Base-by-base conservation (phyloP, 2,797 vertebrate genomes). In the Choloepus didactylus region DNA sequence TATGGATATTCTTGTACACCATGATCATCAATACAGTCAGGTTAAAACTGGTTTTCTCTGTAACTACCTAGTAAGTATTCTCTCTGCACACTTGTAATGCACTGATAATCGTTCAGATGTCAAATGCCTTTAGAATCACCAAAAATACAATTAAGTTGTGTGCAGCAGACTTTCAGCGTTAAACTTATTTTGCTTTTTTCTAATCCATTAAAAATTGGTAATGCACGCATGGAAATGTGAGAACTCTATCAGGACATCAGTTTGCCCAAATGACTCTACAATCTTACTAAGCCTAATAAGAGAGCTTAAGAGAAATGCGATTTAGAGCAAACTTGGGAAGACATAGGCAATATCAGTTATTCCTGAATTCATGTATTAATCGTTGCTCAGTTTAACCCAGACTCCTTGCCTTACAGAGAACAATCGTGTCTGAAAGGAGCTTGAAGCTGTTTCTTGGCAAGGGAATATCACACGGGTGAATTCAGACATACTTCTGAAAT, bases 31-130 rank as follows among this genome's bases (percentile, higher is more conserved):
- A 79, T 44, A 89, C 1, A 80, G 23, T 38, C 59, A 94, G 27
- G 81, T 93, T 94, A 92, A 97, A 96, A 67, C 76, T 51, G 23
- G 49, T 35, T 95, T 92, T 87, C 72, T 91, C 49, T 79, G 10
- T 83, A 51, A 88, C 81, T 95, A 49, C 82, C 31, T 75, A 76
- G 67, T 46, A 95, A 86, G 49, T 90, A 60, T 77, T 67, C 90
- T 66, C 44, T 56, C 62, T 31, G 14, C 29, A 90, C 35, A 60
- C 94, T 88, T 95, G 6, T 82, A 87, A 89, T 44, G 19, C 18
- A 21, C n/a, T n/a, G 66, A 93, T 86, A 80, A 80, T 76, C n/a
- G 38, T 79, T 93, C 87, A 92, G 81, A 77, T 73, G 56, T 44
- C 82, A 96, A 73, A 83, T 86, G 67, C 54, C 77, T 85, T 95